Percentiles rank a stretch among this genome's conserved stretches.
These are phyloP conservation scores for Morpho helenor DNA, from an alignment of 2,888 invertebrate genomes.

Conservation along the genomic window DNA sequence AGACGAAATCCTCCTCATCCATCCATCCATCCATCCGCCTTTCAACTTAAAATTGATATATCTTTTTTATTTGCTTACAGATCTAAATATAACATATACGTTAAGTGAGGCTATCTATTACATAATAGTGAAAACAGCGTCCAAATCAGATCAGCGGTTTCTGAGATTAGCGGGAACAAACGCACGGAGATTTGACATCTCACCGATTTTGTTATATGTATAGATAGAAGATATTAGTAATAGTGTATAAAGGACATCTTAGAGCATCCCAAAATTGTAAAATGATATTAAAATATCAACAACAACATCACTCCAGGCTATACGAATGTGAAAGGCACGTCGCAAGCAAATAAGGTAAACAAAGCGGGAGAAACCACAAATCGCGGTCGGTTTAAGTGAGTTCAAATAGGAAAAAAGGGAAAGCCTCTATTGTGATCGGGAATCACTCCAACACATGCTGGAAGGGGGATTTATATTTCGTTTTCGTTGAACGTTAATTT, in stretches of 20 bases:
- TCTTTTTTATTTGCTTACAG: too few relatives aligned
- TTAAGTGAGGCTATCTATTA: too few relatives aligned
- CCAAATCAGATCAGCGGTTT: too few relatives aligned
- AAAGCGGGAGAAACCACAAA: conserved; percentile 49
- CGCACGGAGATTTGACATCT: too few relatives aligned
- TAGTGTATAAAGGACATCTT: background rate
- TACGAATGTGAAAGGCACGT: conserved; percentile 41
- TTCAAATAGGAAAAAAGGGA: conserved; percentile 70
- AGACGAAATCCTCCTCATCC: too few relatives aligned
- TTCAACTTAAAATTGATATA: too few relatives aligned
- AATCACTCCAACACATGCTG: conserved; percentile 50
- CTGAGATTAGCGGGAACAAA: too few relatives aligned
- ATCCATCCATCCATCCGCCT: too few relatives aligned
- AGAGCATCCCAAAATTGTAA: conserved; percentile 27
- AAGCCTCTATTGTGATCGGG: conserved; percentile 54
- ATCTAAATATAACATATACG: too few relatives aligned
- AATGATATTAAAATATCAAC: conserved; percentile 36
- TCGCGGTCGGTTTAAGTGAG: conserved; percentile 62
- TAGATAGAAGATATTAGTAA: too few relatives aligned
- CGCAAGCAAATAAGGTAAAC: conserved; percentile 52
- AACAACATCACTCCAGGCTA: conserved; percentile 31
- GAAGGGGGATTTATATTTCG: conserved; percentile 24
- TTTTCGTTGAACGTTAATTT: conserved; percentile 4
- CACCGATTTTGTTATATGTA: too few relatives aligned
- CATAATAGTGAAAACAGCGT: too few relatives aligned